Percentiles rank a stretch among this genome's conserved stretches.
Conservation (phyloP, 2,113 vertebrate species). For the Tursiops truncatus region DNA sequence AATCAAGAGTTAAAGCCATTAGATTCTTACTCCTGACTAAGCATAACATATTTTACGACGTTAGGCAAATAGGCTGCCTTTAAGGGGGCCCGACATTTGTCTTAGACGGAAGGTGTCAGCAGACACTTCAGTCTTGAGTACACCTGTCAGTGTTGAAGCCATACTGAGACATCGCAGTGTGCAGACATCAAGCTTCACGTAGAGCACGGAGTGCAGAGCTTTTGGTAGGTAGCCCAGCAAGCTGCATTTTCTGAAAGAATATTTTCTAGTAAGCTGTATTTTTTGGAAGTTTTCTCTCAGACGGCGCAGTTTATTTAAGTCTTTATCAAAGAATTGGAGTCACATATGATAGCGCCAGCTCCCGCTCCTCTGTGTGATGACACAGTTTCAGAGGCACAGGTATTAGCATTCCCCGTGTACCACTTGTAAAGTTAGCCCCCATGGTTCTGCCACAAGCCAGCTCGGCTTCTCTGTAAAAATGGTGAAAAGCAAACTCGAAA, state of each 20-base stretch:
- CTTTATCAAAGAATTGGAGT: neutral
- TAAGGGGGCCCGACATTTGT: neutral
- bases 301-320: neutral
- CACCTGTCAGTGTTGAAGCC: neutral
- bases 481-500: neutral
- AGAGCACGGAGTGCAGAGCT: neutral
- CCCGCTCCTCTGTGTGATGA: neutral
- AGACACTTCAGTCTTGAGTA: neutral
- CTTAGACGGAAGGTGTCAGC: neutral
- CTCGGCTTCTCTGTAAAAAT: neutral
- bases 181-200: neutral
- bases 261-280: neutral
- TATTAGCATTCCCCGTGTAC: neutral
- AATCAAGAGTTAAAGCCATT: neutral
- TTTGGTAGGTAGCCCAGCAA: neutral
- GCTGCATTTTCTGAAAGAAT: neutral
- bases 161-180: neutral
- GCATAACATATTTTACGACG: neutral
- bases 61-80: neutral
- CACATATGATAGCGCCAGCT: neutral
- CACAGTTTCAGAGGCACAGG: neutral
- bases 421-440: neutral
- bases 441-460: neutral
- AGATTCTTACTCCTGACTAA: neutral
- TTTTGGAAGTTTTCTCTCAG: neutral